phyloP scores from a whole-genome alignment of 2,888 invertebrate genomes.

The Entomobrya multifasciata region DNA sequence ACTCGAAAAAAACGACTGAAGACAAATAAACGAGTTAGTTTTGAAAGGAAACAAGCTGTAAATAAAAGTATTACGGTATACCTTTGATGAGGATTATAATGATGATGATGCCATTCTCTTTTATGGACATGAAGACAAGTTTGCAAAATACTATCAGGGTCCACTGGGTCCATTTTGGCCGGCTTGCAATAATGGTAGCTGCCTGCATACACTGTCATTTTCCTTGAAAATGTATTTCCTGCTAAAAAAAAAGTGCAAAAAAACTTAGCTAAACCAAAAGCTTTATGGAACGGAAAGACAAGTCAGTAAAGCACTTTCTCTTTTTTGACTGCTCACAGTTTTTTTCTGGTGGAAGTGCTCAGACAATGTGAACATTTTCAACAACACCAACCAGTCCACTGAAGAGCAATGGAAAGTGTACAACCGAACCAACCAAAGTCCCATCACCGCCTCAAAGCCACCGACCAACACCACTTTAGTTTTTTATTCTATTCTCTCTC shows the following conservation, averaged over 20 bases:
- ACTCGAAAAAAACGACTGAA: no score
- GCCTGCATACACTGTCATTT: conserved; percentile 24
- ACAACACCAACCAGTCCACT: no score
- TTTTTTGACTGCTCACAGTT: neutral
- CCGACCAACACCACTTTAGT: neutral
- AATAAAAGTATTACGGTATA: neutral
- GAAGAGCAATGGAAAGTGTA: neutral
- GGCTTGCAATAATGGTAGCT: neutral
- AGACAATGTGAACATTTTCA: neutral
- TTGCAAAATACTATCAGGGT: conserved; percentile 14
- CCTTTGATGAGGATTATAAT: neutral
- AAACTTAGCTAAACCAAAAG: neutral
- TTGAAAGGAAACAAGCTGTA: no score
- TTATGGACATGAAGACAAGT: conserved; percentile 31
- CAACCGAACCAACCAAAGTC: neutral
- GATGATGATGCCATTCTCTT: neutral
- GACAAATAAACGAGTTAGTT: no score
- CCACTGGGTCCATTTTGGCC: conserved; percentile 47
- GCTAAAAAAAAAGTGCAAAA: no score
- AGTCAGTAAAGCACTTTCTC: conserved; percentile 32
- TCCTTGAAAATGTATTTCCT: conserved; percentile 30
- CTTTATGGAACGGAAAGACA: conserved; percentile 9
- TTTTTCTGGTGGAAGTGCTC: neutral
- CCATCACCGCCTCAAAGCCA: neutral
- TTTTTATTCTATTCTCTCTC: no score